These are phyloP conservation scores for Spisula subtruncata DNA, from an alignment of 2,888 invertebrate genomes.

Conservation along the genomic window DNA sequence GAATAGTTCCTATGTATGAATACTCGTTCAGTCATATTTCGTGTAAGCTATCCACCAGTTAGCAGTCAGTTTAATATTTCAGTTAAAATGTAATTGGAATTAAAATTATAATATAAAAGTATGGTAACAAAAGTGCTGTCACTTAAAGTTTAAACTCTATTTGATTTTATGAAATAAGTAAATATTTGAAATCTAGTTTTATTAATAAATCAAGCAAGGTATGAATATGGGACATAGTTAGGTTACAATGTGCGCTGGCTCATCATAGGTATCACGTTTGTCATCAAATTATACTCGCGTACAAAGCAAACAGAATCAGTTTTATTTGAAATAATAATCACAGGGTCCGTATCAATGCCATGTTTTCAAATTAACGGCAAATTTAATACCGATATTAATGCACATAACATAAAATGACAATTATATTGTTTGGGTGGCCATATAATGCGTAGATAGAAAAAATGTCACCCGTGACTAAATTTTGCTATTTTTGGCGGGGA, in stretches of 20 bases:
- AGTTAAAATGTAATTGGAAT: neutral
- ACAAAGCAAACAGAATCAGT: neutral
- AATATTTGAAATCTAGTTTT: neutral
- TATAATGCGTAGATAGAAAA: neutral
- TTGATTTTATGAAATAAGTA: neutral
- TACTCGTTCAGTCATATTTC: neutral
- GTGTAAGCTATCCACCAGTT: neutral
- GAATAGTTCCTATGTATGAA: neutral
- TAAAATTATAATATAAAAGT: neutral
- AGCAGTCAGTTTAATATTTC: neutral
- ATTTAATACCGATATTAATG: neutral
- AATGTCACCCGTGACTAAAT: neutral
- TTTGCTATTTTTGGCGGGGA: neutral
- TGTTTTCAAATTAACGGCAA: neutral
- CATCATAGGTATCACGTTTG: neutral
- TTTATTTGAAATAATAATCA: neutral
- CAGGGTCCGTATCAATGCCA: neutral
- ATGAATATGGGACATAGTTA: neutral
- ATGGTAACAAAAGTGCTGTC: neutral
- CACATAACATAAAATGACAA: neutral
- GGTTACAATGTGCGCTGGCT: neutral
- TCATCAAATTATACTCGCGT: neutral
- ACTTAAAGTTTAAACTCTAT: constrained; percentile 1
- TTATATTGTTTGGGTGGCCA: neutral
- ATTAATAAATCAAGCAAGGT: neutral